Evolutionary conservation across 2,113 vertebrate species (phyloP).

Genomic region (Lycocorax pyrrhopterus): DNA sequence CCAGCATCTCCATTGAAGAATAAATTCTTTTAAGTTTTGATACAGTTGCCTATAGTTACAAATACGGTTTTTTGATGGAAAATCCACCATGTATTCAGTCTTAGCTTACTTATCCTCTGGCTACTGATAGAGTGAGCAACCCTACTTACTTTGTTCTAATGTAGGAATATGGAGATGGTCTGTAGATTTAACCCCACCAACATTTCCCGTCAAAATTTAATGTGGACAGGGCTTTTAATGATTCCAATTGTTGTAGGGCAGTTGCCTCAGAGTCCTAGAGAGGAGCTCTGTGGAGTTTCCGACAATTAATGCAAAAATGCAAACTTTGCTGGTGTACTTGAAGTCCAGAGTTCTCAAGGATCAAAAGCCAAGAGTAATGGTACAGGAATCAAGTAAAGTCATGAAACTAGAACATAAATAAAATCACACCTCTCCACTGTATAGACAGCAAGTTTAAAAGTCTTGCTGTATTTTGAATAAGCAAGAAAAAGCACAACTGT

Average conservation of each 20-base stretch:
- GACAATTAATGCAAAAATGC: not conserved
- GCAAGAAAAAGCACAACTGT: not conserved
- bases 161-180: not conserved
- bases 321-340: not conserved
- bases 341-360: not conserved
- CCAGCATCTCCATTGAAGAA: conserved; percentile 61
- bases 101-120: not conserved
- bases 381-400: not conserved
- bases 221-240: not conserved
- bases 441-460: not conserved
- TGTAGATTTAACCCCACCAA: not conserved
- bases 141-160: not conserved
- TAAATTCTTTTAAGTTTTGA: not conserved
- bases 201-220: not conserved
- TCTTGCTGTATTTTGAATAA: not conserved
- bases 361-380: not conserved
- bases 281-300: not conserved
- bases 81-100: not conserved
- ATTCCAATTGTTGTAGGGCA: not conserved
- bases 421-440: not conserved
- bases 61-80: not conserved
- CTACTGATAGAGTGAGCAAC: not conserved
- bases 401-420: not conserved
- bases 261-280: not conserved
- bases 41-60: not conserved